Percentiles rank a stretch among this genome's conserved stretches.
These are phyloP conservation scores for Ryuthela nishihirai DNA, from an alignment of 2,888 invertebrate genomes.

Conservation along the genomic window DNA sequence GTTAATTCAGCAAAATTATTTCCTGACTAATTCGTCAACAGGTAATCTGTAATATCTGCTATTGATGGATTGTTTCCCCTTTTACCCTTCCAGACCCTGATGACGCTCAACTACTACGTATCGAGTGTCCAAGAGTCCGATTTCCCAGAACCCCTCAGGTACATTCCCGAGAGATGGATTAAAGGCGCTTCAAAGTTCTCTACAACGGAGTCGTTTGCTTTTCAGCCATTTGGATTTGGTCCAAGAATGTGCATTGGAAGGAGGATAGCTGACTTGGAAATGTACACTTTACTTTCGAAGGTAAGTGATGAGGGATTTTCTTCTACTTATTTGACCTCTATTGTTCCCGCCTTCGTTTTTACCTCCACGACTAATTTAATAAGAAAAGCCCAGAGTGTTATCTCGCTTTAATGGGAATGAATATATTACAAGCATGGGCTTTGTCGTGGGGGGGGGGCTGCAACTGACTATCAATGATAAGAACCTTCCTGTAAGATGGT, in stretches of 20 bases:
- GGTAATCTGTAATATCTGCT: too few species aligned
- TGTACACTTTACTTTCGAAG: constrained; percentile 59
- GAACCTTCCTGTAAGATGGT: too few species aligned
- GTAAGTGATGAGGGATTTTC: neutral
- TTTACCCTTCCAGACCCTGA: constrained; percentile 9
- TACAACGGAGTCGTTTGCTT: constrained; percentile 53
- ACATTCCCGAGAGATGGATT: constrained; percentile 55
- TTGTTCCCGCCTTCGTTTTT: neutral
- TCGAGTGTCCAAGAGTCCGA: constrained; percentile 64
- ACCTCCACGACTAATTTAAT: neutral
- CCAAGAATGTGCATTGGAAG: constrained; percentile 56
- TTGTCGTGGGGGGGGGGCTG: too few species aligned
- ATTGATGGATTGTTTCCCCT: too few species aligned
- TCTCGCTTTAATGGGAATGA: too few species aligned
- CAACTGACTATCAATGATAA: too few species aligned
- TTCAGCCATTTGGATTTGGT: constrained; percentile 57
- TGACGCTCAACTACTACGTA: constrained; percentile 61
- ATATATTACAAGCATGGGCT: too few species aligned
- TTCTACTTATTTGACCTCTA: neutral
- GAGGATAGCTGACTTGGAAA: constrained; percentile 57
- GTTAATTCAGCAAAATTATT: too few species aligned
- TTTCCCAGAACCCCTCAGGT: constrained; percentile 50
- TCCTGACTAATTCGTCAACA: too few species aligned
- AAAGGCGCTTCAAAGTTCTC: constrained; percentile 49
- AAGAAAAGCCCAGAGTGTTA: neutral